Evolutionary conservation across 1,140 invertebrate species (phyloP).

Genomic region (Musca vetustissima): DNA sequence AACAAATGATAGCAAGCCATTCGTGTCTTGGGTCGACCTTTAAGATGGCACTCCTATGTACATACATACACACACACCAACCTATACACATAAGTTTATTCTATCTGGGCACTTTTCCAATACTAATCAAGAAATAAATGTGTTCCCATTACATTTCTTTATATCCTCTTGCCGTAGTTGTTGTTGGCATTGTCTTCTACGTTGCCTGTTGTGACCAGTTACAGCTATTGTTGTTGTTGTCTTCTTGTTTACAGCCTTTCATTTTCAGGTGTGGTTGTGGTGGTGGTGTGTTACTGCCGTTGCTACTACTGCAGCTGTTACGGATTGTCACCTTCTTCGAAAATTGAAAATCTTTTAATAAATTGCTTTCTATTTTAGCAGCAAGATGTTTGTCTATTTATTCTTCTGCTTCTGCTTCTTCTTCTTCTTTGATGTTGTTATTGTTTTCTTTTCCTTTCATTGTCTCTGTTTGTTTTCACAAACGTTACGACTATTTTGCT

Average conservation of each 20-base stretch:
- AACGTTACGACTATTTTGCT: too few relatives aligned
- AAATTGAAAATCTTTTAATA: slow-evolving; percentile 9
- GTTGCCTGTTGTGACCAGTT: too few relatives aligned
- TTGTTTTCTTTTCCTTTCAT: background rate
- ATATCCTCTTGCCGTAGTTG: too few relatives aligned
- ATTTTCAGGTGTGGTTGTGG: too few relatives aligned
- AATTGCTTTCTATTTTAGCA: slow-evolving; percentile 1
- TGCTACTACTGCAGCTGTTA: background rate
- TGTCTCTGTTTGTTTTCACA: background rate
- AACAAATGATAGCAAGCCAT: background rate
- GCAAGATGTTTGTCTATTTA: background rate
- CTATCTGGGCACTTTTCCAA: background rate
- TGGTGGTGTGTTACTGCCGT: too few relatives aligned
- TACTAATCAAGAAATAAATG: slow-evolving; percentile 6
- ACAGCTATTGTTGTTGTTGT: too few relatives aligned
- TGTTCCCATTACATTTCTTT: slow-evolving; percentile 2
- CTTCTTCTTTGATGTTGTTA: background rate
- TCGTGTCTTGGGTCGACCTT: too few relatives aligned
- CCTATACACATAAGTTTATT: background rate
- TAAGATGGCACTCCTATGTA: background rate
- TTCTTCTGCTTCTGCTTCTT: background rate
- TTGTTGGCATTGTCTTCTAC: too few relatives aligned
- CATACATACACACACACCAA: background rate
- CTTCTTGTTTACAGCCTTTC: too few relatives aligned
- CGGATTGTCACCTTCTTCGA: slow-evolving; percentile 13